phyloP scores from a whole-genome alignment of 2,888 invertebrate genomes.

The Ethmia dodecea region DNA sequence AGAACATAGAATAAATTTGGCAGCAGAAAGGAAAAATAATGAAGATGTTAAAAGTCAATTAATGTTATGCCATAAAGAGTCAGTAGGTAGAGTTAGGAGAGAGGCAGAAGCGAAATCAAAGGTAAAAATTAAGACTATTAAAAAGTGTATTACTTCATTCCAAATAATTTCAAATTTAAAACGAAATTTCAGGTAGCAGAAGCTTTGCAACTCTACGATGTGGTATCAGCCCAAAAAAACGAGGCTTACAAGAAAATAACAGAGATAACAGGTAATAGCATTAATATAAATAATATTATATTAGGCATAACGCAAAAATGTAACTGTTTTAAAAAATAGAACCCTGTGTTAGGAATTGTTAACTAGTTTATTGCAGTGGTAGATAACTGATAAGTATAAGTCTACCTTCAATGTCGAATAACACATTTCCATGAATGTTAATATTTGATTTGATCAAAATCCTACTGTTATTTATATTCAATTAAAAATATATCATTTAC shows the following conservation, averaged over 20 bases:
- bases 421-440: background rate
- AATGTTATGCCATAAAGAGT: slow-evolving; percentile 46
- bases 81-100: slow-evolving; percentile 41
- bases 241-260: slow-evolving; percentile 47
- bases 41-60: slow-evolving; percentile 50
- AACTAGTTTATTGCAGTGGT: no score
- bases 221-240: slow-evolving; percentile 54
- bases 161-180: background rate
- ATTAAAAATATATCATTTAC: slow-evolving; percentile 8
- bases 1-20: slow-evolving; percentile 49
- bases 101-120: slow-evolving; percentile 68
- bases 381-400: background rate
- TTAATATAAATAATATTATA: background rate
- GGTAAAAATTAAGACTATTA: slow-evolving; percentile 23
- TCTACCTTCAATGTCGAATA: background rate
- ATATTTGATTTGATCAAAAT: background rate
- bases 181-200: slow-evolving; percentile 53
- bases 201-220: slow-evolving; percentile 62
- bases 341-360: no score
- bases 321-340: background rate
- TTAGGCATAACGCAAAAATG: background rate
- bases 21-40: slow-evolving; percentile 47
- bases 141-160: no score
- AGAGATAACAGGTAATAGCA: slow-evolving; percentile 42
- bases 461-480: no score